phyloP scores from a whole-genome alignment of 2,113 vertebrate genomes.

The Apteryx owenii region DNA sequence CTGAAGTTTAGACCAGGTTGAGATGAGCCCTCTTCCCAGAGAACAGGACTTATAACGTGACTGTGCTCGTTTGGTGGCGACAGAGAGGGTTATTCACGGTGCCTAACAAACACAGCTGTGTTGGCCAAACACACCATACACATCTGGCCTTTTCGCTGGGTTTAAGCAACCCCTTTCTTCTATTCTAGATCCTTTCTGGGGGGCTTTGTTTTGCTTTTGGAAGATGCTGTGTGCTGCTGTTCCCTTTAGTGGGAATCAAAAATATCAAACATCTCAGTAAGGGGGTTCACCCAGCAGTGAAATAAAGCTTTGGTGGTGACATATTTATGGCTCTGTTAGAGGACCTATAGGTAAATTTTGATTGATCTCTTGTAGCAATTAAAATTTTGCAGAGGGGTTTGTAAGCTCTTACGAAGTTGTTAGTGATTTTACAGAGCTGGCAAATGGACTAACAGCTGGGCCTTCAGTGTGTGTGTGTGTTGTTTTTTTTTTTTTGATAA shows the following conservation, averaged over 20 bases:
- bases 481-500: background rate
- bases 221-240: background rate
- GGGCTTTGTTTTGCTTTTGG: background rate
- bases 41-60: rapidly evolving
- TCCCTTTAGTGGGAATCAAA: background rate
- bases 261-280: no score
- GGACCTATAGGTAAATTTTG: background rate
- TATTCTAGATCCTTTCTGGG: background rate
- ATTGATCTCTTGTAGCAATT: background rate
- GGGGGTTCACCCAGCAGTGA: background rate
- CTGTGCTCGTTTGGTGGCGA: background rate
- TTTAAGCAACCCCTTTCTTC: background rate
- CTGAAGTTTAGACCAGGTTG: background rate
- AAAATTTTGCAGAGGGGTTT: background rate
- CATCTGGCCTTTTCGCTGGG: background rate
- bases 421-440: background rate
- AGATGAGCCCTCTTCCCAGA: background rate
- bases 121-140: background rate
- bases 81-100: background rate
- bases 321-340: background rate
- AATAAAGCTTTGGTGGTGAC: background rate
- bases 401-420: background rate
- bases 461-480: background rate
- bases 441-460: background rate
- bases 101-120: background rate